These are phyloP conservation scores for Capitella teleta DNA, from an alignment of 1,140 invertebrate species.

Conservation along the genomic window DNA sequence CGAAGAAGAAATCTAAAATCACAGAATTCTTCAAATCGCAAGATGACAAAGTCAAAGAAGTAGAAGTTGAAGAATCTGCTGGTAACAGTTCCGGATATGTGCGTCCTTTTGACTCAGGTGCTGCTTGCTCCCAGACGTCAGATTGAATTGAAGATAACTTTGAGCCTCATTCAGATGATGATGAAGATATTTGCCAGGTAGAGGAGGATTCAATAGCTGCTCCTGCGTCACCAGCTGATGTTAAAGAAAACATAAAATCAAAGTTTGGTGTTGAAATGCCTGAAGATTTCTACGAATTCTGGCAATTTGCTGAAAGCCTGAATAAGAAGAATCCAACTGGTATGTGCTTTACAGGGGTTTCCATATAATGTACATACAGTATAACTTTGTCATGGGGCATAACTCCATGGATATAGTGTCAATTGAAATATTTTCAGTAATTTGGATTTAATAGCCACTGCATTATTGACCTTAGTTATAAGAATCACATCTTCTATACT, in stretches of 20 bases:
- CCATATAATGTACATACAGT: not conserved
- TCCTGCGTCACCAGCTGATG: conserved; percentile 12
- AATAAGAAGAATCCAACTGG: conserved; percentile 50
- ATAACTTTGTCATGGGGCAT: not conserved
- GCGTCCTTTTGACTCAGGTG: not conserved
- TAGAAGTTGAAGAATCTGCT: conserved; percentile 4
- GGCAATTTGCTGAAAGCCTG: conserved; percentile 61
- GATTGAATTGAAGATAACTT: not conserved
- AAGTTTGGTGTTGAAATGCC: conserved; percentile 80
- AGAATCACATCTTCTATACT: conserved; percentile 1
- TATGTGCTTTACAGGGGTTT: conserved; percentile 16
- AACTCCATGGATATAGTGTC: not conserved
- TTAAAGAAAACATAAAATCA: conserved; percentile 51
- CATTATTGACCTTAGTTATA: not conserved
- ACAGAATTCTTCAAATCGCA: conserved; percentile 18
- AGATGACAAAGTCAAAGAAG: not conserved
- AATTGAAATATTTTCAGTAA: not conserved
- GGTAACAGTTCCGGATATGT: not conserved
- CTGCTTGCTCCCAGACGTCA: not conserved
- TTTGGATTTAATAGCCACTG: not conserved
- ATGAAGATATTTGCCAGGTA: conserved; percentile 1
- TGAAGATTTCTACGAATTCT: conserved; percentile 74
- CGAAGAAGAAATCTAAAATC: conserved; percentile 18
- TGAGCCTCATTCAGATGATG: not conserved
- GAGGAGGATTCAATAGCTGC: not conserved